phyloP scores from a whole-genome alignment of 2,797 vertebrate species.

The Squalus acanthias region DNA sequence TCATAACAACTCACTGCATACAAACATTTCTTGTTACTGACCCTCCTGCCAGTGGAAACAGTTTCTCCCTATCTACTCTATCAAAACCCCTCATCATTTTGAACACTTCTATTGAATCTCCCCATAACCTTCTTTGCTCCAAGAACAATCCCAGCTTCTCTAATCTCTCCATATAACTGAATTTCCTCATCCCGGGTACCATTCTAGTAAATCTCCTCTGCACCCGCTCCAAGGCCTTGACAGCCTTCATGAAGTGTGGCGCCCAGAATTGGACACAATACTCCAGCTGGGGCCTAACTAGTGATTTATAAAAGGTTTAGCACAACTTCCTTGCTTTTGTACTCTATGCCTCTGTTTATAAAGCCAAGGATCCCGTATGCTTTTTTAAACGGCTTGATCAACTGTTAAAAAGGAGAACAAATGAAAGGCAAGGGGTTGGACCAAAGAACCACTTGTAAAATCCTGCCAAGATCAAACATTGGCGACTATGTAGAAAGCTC shows the following conservation, averaged over 20 bases:
- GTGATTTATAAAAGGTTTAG: not conserved
- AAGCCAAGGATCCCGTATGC: not conserved
- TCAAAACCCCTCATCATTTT: not conserved
- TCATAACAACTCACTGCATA: not conserved
- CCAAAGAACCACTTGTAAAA: not conserved
- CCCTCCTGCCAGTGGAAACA: not conserved
- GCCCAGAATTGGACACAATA: not conserved
- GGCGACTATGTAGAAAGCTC: not conserved
- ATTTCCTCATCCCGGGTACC: not conserved
- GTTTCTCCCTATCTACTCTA: too few species aligned
- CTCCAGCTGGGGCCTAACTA: not conserved
- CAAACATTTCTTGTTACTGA: not conserved
- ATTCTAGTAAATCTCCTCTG: not conserved
- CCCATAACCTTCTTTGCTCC: not conserved
- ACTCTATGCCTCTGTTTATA: not conserved
- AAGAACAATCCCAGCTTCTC: not conserved
- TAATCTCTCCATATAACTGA: not conserved
- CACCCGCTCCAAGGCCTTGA: not conserved
- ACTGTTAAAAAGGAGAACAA: not conserved
- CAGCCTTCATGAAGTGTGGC: not conserved
- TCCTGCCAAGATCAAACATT: not conserved
- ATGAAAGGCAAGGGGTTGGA: too few species aligned
- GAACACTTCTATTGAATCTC: not conserved
- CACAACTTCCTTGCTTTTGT: not conserved
- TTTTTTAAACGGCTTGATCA: not conserved